phyloP scores from a whole-genome alignment of 2,113 vertebrate genomes.

The Rallus limicola region DNA sequence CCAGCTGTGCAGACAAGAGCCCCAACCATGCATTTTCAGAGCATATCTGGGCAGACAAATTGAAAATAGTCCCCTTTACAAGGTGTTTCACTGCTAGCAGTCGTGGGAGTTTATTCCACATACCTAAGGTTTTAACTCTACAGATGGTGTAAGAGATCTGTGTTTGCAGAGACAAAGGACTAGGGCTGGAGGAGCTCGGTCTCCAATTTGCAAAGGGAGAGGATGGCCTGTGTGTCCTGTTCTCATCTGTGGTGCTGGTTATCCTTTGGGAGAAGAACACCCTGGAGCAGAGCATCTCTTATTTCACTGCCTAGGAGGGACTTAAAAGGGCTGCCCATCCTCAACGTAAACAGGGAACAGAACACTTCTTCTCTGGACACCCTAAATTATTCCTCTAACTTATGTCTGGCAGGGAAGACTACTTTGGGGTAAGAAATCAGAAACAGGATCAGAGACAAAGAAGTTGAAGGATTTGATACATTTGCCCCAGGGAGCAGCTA shows the following conservation, averaged over 20 bases:
- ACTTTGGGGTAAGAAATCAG: background rate
- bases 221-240: rapidly evolving
- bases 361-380: background rate
- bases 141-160: too few species aligned
- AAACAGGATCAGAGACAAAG: background rate
- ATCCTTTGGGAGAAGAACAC: background rate
- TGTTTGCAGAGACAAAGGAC: background rate
- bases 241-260: background rate
- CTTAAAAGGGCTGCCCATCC: background rate
- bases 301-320: background rate
- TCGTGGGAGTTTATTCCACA: background rate
- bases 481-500: background rate
- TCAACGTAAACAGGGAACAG: rapidly evolving
- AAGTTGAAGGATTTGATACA: background rate
- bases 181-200: background rate
- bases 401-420: background rate
- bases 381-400: background rate
- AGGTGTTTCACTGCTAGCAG: background rate
- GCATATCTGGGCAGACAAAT: background rate
- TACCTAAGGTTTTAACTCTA: background rate
- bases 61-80: background rate
- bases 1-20: background rate
- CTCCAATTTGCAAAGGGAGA: background rate
- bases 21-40: background rate
- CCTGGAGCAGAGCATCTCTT: background rate